phyloP scores from a whole-genome alignment of 2,797 vertebrate species.

The Coendou prehensilis region DNA sequence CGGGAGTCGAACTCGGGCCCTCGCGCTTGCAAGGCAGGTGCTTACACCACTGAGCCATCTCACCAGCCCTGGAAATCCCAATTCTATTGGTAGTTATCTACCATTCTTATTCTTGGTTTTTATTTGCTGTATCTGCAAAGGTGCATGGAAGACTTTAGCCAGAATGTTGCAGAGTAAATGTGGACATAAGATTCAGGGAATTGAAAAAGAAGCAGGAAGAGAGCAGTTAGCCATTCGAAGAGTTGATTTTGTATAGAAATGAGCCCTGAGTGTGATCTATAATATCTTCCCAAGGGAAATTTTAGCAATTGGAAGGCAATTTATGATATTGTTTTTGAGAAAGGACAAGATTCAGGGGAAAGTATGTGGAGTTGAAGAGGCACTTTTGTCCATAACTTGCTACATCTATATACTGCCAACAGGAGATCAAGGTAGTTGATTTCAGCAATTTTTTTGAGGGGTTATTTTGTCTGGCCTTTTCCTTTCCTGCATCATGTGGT shows the following conservation, averaged over 20 bases:
- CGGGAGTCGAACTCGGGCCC: too few species aligned
- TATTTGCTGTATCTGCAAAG: fast-evolving
- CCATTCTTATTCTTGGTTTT: not conserved
- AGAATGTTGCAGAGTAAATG: fast-evolving
- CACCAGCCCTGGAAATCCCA: not conserved
- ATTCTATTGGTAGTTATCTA: fast-evolving
- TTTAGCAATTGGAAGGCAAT: not conserved
- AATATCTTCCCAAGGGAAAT: not conserved
- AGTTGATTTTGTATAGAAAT: not conserved
- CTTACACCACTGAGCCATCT: too few species aligned
- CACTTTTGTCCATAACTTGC: not conserved
- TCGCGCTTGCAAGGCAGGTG: too few species aligned
- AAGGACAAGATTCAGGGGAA: not conserved
- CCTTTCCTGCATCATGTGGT: not conserved
- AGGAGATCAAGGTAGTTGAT: not conserved
- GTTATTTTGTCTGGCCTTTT: conserved; percentile 36
- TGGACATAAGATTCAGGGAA: fast-evolving
- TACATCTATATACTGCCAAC: not conserved
- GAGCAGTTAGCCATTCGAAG: too few species aligned
- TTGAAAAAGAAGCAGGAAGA: not conserved
- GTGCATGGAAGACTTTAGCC: not conserved
- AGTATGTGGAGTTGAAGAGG: fast-evolving
- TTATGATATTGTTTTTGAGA: not conserved
- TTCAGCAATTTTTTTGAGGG: not conserved
- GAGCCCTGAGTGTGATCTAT: not conserved